Evolutionary conservation across 2,888 invertebrate species (phyloP).

Genomic region (Boloria selene): DNA sequence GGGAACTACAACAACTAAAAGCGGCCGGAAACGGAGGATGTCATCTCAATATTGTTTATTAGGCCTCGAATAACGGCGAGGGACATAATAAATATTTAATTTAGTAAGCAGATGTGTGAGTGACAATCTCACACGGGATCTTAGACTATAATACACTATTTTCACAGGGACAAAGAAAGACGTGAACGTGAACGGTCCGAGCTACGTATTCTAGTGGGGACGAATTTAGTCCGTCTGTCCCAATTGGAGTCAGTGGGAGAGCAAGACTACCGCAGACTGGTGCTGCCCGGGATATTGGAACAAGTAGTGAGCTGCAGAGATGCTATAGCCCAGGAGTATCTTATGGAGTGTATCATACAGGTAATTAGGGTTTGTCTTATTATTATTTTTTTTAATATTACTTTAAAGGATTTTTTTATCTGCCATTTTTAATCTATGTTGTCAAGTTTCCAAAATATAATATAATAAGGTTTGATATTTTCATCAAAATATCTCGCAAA

Average conservation of each 20-base stretch:
- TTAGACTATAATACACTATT: too few relatives aligned
- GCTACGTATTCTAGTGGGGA: conserved; percentile 97
- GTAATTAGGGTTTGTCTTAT: conserved; percentile 64
- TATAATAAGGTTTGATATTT: too few relatives aligned
- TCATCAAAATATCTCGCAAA: too few relatives aligned
- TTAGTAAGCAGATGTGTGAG: too few relatives aligned
- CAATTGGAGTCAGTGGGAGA: conserved; percentile 97
- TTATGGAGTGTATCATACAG: conserved; percentile 99
- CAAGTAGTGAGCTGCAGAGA: conserved; percentile 99
- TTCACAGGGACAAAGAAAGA: conserved; percentile 89
- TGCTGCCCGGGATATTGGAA: conserved; percentile 97
- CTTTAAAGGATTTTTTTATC: background rate
- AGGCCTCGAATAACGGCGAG: too few relatives aligned
- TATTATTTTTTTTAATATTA: conserved; percentile 1
- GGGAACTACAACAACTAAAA: too few relatives aligned
- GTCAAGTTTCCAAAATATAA: too few relatives aligned
- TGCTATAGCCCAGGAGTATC: conserved; percentile 99
- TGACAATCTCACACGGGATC: too few relatives aligned
- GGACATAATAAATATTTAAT: too few relatives aligned
- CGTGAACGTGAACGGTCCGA: conserved; percentile 96
- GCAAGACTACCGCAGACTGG: conserved; percentile 94
- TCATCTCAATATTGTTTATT: too few relatives aligned
- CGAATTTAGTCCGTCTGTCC: conserved; percentile 97
- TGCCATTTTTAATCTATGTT: too few relatives aligned
- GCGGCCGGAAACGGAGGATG: too few relatives aligned